A percentile compares a stretch with the other conserved stretches of the same genome.
Conservation (phyloP, 2,888 invertebrate species). For the Ganaspis brasiliensis region DNA sequence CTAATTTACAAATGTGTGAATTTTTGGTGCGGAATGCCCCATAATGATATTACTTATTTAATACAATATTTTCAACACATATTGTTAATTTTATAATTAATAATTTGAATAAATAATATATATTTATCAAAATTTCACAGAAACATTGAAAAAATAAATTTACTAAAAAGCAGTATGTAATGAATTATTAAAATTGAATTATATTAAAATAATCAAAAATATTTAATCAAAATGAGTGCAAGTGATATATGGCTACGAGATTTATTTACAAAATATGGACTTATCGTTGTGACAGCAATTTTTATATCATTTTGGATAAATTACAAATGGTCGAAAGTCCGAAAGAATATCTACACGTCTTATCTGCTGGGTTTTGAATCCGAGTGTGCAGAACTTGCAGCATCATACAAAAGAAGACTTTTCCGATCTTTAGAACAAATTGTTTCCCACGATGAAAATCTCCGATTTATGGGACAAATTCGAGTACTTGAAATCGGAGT, state of each 20-base stretch:
- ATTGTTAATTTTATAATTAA: too few species aligned
- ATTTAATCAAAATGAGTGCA: conserved; percentile 65
- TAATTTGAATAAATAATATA: too few species aligned
- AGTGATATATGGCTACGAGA: conserved; percentile 74
- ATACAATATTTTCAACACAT: too few species aligned
- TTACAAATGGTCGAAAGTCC: conserved; percentile 67
- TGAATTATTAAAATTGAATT: too few species aligned
- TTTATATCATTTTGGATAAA: conserved; percentile 59
- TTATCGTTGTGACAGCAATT: conserved; percentile 55
- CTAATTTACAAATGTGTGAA: too few species aligned
- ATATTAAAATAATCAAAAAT: too few species aligned
- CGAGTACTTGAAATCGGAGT: conserved; percentile 76
- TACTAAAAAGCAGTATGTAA: too few species aligned
- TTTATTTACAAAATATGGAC: conserved; percentile 67
- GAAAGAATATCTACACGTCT: conserved; percentile 65
- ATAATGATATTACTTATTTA: too few species aligned
- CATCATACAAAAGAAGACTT: conserved; percentile 66
- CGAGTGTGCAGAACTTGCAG: conserved; percentile 70
- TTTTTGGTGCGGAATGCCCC: too few species aligned
- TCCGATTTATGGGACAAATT: conserved; percentile 68
- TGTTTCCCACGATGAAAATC: conserved; percentile 68
- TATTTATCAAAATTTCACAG: too few species aligned
- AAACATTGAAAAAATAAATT: too few species aligned
- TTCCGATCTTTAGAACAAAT: conserved; percentile 66
- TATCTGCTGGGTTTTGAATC: conserved; percentile 73